Base-by-base conservation (phyloP, 2,888 invertebrate species). In the Embidobia sp. region DNA sequence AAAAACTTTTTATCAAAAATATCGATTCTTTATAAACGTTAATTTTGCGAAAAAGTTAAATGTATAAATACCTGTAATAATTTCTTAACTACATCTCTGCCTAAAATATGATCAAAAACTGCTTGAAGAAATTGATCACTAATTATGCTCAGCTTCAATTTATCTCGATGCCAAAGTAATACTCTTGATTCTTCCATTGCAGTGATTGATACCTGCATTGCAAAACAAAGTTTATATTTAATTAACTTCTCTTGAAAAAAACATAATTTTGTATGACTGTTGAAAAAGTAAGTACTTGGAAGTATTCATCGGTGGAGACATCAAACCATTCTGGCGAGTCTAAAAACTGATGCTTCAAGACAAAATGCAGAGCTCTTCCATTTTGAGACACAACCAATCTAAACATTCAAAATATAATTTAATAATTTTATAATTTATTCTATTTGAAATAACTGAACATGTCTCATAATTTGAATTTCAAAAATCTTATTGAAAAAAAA, bases 281-380 rank as follows among this genome's bases (percentile, higher is more conserved):
- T n/a, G n/a, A n/a, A n/a, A n/a, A 33, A 10, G 10, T 2, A 15
- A 18, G 84, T 90, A 95, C 95, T 92, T 96, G 96, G 90, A 96
- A 96, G 88, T 92, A 95, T 87, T 96, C 96, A 87, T 96, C 95
- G 22, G 95, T 95, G 61, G 95, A 95, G 44, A 96, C 95, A 77
- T 95, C 95, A 90, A 96, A 96, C 95, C 96, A 96, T 91, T 96
- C 96, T 51, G 96, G 95, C 78, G 95, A 95, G 90, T 96, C 96
- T 81, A 96, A 92, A 91, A 96, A 96, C 91, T 96, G 96, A 91
- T 95, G 95, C 67, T 94, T 94, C 90, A 95, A 94, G 88, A 96
- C 95, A 89, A 96, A 95, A 90, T 96, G 96, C 76, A 96, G 91
- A 67, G 95, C 95, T 82, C 95, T 92, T 85, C 95, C 95, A 90